Evolutionary conservation across 2,888 invertebrate genomes (phyloP), one percentile per base, ranked within the genome.

Genomic region (Caenorhabditis macrosperma): DNA sequence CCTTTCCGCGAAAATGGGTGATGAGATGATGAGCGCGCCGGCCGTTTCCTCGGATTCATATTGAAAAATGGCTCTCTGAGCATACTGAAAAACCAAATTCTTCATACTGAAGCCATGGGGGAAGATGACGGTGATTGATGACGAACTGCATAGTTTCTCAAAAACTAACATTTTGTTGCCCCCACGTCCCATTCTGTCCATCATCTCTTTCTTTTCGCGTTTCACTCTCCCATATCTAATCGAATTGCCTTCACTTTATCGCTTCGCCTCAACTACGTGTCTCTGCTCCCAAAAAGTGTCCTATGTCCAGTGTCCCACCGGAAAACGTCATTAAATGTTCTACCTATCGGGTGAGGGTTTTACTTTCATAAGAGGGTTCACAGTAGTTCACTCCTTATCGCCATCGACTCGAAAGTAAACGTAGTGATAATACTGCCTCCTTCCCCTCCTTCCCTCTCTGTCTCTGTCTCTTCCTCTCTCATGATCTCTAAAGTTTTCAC

Each of bases 11-110:
- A 22, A 41, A 15, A 59, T 28, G 54, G 30, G 35, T 38, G 46
- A 44, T 54, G 63, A 46, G 55, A 38, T 50, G 52, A 64, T 44
- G 72, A 35, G 64, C 64, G 63, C 55, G 72, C 74, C 74, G 50
- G 50, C 59, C 64, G 74, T 74, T 74, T 74, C 59, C 74, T 74
- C 74, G 64, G 74, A 64, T 74, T 74, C 59, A 38, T 64, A 59
- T 57, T 72, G 50, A 15, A 41, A 48, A 44, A 44, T 12, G 15
- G 3, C 38, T 38, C 3, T 38, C 12, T 12, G 5, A 3, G 38
- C 5, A 3, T 26, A 24, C 10, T 2, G 22, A 50, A 20, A 48
- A 48, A 44, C 12, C 9, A 22, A 20, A 48, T 6, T 5, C 5
- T 41, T 41, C 41, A 1, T 26, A 41, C 33, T 54, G n/a, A 3